Evolutionary conservation across 2,888 invertebrate species (phyloP), one percentile per base, ranked within the genome.

Genomic region (Keiferia lycopersicella): DNA sequence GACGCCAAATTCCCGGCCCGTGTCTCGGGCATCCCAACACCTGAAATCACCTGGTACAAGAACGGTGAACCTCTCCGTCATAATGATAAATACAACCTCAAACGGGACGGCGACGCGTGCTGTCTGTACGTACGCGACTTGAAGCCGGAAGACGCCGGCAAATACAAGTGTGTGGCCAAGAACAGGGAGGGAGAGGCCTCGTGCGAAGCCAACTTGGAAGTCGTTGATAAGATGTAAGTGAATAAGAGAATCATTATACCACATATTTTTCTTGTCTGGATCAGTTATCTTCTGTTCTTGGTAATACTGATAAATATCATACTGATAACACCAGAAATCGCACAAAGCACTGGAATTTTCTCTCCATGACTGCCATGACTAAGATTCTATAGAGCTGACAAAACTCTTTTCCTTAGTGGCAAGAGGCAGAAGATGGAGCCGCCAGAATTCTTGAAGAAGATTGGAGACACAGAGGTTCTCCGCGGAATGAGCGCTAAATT

Each of bases 401-500:
- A 7, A 8, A 8, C 4, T 34, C 8, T 34, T 48, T 50, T 50
- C 12, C 41, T 20, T 50, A 97, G 96, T 61, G 95, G 94, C 71
- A 94, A 94, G 74, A 93, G 93, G 71, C 94, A 95, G 74, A 95
- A 95, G 74, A 94, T 95, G 50, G 98, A 98, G 82, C 94, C 97
- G 0, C 97, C 98, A 4, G 93, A 95, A 58, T 98, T 98, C 93
- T 88, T 98, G 75, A 98, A 98, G 91, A 95, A 95, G 78, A 96
- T 98, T 74, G 97, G 97, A 0, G 97, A 98, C 81, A 95, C 95
- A 50, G 97, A 98, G 83, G 94, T 97, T 63, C 95, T 95, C 84
- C 95, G 95, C 76, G 96, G 97, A 41, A 96, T 97, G 95, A 94
- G 96, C 53, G 97, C 96, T 63, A 97, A 97, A 87, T 97, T 98